These are phyloP conservation scores for Tinea trinotella DNA, from an alignment of 2,888 invertebrate genomes.

Conservation along the genomic window DNA sequence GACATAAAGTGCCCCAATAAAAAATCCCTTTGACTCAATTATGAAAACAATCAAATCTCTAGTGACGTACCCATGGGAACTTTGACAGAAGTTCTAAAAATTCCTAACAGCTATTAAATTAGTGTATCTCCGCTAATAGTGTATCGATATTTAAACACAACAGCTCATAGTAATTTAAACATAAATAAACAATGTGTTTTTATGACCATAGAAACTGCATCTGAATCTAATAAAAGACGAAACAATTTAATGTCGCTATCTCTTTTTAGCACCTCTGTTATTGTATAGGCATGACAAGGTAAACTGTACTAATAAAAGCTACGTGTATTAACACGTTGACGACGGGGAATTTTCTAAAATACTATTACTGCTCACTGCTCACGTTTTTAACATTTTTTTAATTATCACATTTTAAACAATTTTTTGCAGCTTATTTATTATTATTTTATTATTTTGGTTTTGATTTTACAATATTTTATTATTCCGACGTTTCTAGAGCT, in stretches of 20 bases:
- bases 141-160: background rate
- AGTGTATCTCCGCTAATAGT: background rate
- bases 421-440: too few species aligned
- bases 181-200: constrained; percentile 1
- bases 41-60: too few species aligned
- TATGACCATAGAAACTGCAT: constrained; percentile 8
- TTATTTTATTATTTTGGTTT: too few species aligned
- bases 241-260: background rate
- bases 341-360: too few species aligned
- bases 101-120: background rate
- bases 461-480: too few species aligned
- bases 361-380: too few species aligned
- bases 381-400: too few species aligned
- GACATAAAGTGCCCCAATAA: too few species aligned
- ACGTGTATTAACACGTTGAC: too few species aligned
- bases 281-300: background rate
- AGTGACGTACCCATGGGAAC: background rate
- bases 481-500: too few species aligned
- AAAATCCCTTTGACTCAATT: too few species aligned
- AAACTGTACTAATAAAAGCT: background rate
- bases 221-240: background rate
- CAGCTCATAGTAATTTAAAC: constrained; percentile 1
- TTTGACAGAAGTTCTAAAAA: background rate
- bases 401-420: too few species aligned
- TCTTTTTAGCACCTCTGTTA: background rate